Evolutionary conservation across 1,140 invertebrate genomes (phyloP).

Genomic region (Aphelenchoides besseyi): DNA sequence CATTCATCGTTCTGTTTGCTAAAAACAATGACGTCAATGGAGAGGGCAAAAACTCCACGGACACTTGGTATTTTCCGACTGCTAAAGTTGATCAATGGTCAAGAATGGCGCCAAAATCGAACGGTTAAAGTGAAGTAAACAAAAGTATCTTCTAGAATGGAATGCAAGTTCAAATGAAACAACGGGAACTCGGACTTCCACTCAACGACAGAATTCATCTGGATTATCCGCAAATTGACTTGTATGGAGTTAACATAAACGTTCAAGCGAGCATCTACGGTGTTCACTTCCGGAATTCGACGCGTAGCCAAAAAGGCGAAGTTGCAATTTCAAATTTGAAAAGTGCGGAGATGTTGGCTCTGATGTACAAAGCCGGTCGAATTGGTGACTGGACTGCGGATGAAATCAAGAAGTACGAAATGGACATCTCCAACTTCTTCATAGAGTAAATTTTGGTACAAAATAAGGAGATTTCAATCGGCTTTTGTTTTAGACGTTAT

Average conservation of each 20-base stretch:
- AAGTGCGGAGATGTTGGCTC: not conserved
- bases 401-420: constrained; percentile 45
- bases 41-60: not conserved
- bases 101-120: too few relatives aligned
- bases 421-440: constrained; percentile 39
- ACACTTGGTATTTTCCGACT: not conserved
- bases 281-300: constrained; percentile 45
- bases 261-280: constrained; percentile 59
- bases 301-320: not conserved
- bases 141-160: constrained; percentile 27
- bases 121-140: not conserved
- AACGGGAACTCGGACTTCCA: constrained; percentile 20
- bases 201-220: constrained; percentile 35
- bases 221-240: constrained; percentile 44
- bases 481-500: constrained; percentile 29
- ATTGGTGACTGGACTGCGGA: constrained; percentile 43
- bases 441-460: constrained; percentile 30
- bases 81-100: not conserved
- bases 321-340: not conserved
- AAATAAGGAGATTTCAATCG: not conserved
- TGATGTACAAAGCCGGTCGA: constrained; percentile 38
- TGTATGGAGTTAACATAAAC: constrained; percentile 47
- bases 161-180: constrained; percentile 48
- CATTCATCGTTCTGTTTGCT: not conserved
- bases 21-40: not conserved